Evolutionary conservation across 35 echinoderm and acorn worm genomes (phyloP).

Genomic region (Chiridota heheva): DNA sequence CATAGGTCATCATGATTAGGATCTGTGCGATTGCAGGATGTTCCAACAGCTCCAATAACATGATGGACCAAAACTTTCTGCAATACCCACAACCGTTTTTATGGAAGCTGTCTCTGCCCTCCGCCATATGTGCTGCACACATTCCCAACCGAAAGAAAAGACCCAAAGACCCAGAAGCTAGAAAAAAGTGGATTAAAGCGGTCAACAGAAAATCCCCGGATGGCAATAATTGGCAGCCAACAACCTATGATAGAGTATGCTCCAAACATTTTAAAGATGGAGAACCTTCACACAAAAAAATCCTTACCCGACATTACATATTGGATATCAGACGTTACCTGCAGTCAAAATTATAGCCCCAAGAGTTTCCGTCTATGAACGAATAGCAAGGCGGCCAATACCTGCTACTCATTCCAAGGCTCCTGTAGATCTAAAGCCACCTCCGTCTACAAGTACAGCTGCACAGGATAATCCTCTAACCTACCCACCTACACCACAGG

Average conservation of each 20-base stretch:
- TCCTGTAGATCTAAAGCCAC: no score
- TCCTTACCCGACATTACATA: slow-evolving; percentile 6
- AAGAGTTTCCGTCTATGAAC: slow-evolving; percentile 1
- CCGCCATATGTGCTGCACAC: background rate
- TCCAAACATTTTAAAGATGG: background rate
- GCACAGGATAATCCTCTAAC: no score
- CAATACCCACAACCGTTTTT: background rate
- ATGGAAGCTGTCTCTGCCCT: background rate
- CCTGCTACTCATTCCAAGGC: no score
- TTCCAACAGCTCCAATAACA: background rate
- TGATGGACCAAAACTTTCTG: background rate
- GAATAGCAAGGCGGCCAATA: background rate
- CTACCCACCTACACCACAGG: no score
- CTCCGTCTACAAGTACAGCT: no score
- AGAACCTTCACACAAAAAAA: background rate
- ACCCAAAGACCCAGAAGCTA: slow-evolving; percentile 2
- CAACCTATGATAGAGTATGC: background rate
- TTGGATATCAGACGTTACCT: background rate
- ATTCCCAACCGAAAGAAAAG: background rate
- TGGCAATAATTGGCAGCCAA: background rate
- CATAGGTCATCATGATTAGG: background rate
- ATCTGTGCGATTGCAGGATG: slow-evolving; percentile 11
- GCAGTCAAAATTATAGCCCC: background rate
- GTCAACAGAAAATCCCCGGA: background rate
- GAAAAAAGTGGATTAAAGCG: background rate